phyloP scores from a whole-genome alignment of 2,113 vertebrate species.

The Acinonyx jubatus region DNA sequence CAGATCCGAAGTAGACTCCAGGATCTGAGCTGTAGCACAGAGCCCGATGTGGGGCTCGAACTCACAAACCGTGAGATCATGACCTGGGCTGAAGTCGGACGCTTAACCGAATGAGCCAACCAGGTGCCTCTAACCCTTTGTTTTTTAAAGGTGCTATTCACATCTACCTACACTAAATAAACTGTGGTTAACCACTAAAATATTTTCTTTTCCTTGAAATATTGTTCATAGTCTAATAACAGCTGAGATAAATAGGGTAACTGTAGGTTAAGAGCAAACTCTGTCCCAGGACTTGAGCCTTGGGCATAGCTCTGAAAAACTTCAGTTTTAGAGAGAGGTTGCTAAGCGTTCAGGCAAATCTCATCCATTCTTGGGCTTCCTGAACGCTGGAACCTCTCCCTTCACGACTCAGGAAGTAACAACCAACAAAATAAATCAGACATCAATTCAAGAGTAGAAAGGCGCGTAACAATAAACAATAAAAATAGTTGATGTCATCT shows the following conservation, averaged over 20 bases:
- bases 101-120: no score
- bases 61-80: no score
- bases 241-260: background rate
- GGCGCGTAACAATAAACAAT: slow-evolving; percentile 1
- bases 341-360: background rate
- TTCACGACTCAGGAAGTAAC: slow-evolving; percentile 39
- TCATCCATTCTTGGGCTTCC: slow-evolving; percentile 20
- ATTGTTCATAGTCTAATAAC: background rate
- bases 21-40: no score
- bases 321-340: background rate
- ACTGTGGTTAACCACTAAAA: background rate
- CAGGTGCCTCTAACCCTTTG: no score
- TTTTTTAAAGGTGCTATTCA: background rate
- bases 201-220: background rate
- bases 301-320: background rate
- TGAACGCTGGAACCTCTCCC: background rate
- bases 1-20: no score
- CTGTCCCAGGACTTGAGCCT: background rate
- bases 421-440: background rate
- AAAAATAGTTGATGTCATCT: background rate
- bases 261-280: background rate
- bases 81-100: no score
- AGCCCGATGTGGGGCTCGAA: no score
- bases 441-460: background rate
- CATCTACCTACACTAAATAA: background rate